Evolutionary conservation across 2,797 vertebrate species (phyloP).

Genomic region (Coregonus suidteri): DNA sequence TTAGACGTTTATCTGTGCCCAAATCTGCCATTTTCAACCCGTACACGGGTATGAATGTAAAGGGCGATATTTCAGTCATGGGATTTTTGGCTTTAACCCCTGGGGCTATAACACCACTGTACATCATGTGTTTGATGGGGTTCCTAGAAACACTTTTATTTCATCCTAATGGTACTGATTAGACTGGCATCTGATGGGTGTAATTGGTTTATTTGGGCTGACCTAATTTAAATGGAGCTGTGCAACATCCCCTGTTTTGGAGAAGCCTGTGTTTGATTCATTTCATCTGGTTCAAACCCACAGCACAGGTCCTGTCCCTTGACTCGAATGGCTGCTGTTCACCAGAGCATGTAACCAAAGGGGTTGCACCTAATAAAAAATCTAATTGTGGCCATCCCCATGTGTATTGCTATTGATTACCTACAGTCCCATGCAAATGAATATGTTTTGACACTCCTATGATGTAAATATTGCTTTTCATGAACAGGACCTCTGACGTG

Average conservation of each 20-base stretch:
- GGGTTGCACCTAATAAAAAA: slow-evolving; percentile 41
- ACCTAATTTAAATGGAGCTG: neutral
- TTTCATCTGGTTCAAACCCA: neutral
- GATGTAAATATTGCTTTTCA: neutral
- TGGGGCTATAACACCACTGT: neutral
- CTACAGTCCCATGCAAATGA: neutral
- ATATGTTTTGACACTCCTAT: neutral
- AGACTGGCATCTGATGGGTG: neutral
- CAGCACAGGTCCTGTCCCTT: neutral
- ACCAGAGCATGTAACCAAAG: slow-evolving; percentile 23
- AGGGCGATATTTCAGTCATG: too few relatives aligned
- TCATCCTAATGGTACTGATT: neutral
- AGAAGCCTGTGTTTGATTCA: neutral
- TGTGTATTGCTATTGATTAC: slow-evolving; percentile 38
- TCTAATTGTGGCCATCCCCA: slow-evolving; percentile 7
- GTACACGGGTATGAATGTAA: too few relatives aligned
- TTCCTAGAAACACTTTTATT: neutral
- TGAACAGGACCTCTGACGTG: neutral
- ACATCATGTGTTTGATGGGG: neutral
- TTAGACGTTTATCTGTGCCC: too few relatives aligned
- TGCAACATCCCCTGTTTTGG: neutral
- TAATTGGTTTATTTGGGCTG: slow-evolving; percentile 14
- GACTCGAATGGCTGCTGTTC: neutral
- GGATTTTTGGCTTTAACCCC: too few relatives aligned
- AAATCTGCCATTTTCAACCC: too few relatives aligned